These are phyloP conservation scores for Wasmannia auropunctata DNA, from an alignment of 1,140 invertebrate genomes.

Conservation along the genomic window DNA sequence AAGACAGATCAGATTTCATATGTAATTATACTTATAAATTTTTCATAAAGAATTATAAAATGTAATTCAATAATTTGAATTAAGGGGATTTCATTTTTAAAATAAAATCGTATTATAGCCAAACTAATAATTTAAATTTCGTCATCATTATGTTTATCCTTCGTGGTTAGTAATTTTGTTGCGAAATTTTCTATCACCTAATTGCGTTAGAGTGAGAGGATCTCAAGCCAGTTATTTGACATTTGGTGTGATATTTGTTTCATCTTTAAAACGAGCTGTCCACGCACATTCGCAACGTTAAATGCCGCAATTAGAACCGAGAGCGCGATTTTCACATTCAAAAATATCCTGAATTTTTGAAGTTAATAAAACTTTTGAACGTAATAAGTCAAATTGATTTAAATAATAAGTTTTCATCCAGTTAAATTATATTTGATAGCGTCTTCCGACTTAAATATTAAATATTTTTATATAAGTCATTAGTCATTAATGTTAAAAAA, in stretches of 20 bases:
- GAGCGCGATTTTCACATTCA: not conserved
- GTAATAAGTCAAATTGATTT: not conserved
- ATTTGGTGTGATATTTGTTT: constrained; percentile 41
- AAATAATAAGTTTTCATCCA: not conserved
- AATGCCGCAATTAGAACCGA: not conserved
- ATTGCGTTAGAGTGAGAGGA: constrained; percentile 33
- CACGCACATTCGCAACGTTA: not conserved
- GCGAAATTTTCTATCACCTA: constrained; percentile 41
- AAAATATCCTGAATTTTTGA: not conserved
- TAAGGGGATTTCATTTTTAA: not conserved
- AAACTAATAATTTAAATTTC: constrained; percentile 42
- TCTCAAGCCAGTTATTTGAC: constrained; percentile 40
- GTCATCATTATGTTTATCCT: constrained; percentile 22
- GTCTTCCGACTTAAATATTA: not conserved
- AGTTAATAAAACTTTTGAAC: not conserved
- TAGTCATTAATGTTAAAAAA: not conserved
- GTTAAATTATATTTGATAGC: not conserved
- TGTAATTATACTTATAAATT: not conserved
- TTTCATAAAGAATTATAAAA: not conserved
- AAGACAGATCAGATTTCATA: not conserved
- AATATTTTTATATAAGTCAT: not conserved
- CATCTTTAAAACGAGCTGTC: not conserved
- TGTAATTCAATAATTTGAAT: not conserved
- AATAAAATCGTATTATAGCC: not conserved
- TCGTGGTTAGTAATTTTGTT: constrained; percentile 18